Conservation (phyloP, 2,797 vertebrate genomes). For the Jordanella pulchra region DNA sequence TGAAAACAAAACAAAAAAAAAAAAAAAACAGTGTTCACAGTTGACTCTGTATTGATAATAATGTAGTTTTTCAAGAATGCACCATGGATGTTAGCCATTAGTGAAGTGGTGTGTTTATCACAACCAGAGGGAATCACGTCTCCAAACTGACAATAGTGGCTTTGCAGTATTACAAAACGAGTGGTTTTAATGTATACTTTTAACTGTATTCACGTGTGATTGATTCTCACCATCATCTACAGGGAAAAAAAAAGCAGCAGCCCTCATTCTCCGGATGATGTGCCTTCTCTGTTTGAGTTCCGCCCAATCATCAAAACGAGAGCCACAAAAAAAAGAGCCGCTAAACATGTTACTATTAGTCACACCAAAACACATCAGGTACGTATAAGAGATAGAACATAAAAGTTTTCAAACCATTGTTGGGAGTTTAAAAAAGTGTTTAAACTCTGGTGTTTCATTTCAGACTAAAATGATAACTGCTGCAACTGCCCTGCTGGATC, state of each 20-base stretch:
- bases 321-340: background rate
- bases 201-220: background rate
- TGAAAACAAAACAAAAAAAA: too few relatives aligned
- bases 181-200: background rate
- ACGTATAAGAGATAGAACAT: background rate
- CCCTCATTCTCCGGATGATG: background rate
- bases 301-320: too few relatives aligned
- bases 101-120: background rate
- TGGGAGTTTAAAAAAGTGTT: background rate
- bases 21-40: too few relatives aligned
- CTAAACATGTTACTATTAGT: background rate
- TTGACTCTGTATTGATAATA: background rate
- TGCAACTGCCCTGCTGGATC: constrained; percentile 5
- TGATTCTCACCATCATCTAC: background rate
- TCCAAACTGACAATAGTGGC: background rate
- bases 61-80: background rate
- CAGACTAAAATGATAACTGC: constrained; percentile 4
- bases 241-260: constrained; percentile 5
- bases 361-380: background rate
- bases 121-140: background rate
- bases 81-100: background rate
- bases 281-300: background rate
- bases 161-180: background rate
- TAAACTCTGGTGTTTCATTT: background rate
- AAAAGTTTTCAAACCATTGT: background rate